Evolutionary conservation across 2,113 vertebrate genomes (phyloP).

Genomic region (Hippocampus barbouri): DNA sequence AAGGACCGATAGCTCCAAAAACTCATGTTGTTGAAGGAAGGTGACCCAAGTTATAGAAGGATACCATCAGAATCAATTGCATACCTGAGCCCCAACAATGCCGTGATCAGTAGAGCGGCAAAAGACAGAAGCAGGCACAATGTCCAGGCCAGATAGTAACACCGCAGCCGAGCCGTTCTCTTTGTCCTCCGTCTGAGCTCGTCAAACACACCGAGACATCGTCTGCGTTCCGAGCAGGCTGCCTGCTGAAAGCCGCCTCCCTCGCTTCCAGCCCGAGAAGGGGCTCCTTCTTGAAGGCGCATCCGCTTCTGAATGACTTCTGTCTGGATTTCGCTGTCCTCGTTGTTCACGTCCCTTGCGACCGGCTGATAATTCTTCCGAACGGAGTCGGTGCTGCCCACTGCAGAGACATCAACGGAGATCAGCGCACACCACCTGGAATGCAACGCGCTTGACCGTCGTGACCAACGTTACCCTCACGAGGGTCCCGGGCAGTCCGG

Average conservation of each 20-base stretch:
- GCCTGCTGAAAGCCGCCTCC: not conserved
- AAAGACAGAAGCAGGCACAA: slow-evolving; percentile 61
- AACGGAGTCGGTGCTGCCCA: slow-evolving; percentile 14
- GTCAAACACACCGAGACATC: not conserved
- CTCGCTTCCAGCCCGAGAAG: not conserved
- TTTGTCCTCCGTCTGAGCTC: not conserved
- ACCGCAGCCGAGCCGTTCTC: slow-evolving; percentile 29
- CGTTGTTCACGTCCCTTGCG: not conserved
- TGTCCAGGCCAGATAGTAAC: slow-evolving; percentile 56
- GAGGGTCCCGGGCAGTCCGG: slow-evolving; percentile 14
- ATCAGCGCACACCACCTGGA: too few species aligned
- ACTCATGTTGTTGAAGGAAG: not conserved
- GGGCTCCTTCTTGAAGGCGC: not conserved
- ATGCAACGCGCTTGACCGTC: not conserved
- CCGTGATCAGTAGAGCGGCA: slow-evolving; percentile 56
- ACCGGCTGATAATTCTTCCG: slow-evolving; percentile 49
- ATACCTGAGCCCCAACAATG: slow-evolving; percentile 73
- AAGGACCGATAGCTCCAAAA: not conserved
- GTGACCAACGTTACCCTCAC: slow-evolving; percentile 49
- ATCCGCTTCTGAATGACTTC: slow-evolving; percentile 4
- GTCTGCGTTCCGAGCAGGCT: not conserved
- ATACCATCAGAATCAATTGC: not conserved
- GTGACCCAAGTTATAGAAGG: not conserved
- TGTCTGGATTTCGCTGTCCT: slow-evolving; percentile 10
- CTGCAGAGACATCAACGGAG: not conserved